Evolutionary conservation across 2,888 invertebrate species (phyloP).

Genomic region (Lasiommata megera): DNA sequence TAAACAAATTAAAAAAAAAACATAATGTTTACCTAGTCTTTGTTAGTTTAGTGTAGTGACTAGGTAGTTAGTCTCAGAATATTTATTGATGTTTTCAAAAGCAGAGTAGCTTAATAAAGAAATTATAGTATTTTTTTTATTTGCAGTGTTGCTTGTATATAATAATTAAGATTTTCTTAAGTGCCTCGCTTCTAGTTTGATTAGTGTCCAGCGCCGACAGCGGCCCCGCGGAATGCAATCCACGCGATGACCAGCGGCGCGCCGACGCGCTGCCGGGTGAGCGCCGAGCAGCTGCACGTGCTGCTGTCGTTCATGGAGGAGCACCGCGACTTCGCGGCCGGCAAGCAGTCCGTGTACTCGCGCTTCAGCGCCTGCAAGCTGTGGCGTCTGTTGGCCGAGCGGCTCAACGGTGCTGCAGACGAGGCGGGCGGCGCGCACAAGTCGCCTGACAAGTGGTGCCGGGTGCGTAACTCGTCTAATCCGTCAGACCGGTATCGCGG

Average conservation of each 20-base stretch:
- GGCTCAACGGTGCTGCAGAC: conserved; percentile 69
- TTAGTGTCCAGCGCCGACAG: not conserved
- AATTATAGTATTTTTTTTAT: too few species aligned
- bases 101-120: too few species aligned
- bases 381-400: conserved; percentile 69
- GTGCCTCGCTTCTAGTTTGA: too few species aligned
- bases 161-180: too few species aligned
- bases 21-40: too few species aligned
- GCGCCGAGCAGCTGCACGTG: conserved; percentile 67
- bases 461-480: conserved; percentile 45
- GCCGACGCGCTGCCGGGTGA: conserved; percentile 67
- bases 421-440: conserved; percentile 66
- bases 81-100: too few species aligned
- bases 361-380: conserved; percentile 71
- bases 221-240: not conserved
- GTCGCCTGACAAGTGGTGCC: conserved; percentile 74
- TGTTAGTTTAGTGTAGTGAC: too few species aligned
- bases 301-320: conserved; percentile 75
- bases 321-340: conserved; percentile 71
- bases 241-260: conserved; percentile 37
- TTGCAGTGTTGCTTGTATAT: too few species aligned
- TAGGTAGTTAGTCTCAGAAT: too few species aligned
- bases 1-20: too few species aligned
- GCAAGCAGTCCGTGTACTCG: conserved; percentile 70
- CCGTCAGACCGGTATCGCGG: too few species aligned